A percentile compares a stretch with the other conserved stretches of the same genome.
These are phyloP conservation scores for Nomada ruficornis DNA, from an alignment of 2,888 invertebrate species.

Conservation along the genomic window DNA sequence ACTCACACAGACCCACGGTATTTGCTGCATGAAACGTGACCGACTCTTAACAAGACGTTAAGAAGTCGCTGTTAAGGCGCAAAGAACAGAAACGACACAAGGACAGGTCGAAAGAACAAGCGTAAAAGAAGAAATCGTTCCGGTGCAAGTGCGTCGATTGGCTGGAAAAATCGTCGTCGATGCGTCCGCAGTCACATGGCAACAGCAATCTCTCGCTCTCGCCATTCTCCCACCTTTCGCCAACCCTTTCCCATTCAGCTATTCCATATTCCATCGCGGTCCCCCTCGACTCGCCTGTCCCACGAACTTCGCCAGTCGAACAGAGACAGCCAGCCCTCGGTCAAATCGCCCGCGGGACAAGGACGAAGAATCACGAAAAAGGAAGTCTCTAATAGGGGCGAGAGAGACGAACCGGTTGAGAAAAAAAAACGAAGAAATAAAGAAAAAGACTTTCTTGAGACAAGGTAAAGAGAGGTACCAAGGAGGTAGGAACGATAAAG, in stretches of 20 bases:
- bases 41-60: constrained; percentile 27
- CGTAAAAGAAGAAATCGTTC: constrained; percentile 28
- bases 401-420: constrained; percentile 4
- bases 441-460: constrained; percentile 40
- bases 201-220: constrained; percentile 65
- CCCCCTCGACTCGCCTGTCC: constrained; percentile 44
- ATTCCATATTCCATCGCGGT: constrained; percentile 67
- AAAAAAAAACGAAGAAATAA: background rate
- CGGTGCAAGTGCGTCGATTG: constrained; percentile 44
- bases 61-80: background rate
- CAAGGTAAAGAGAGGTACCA: constrained; percentile 36
- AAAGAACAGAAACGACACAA: background rate
- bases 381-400: background rate
- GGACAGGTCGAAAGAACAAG: constrained; percentile 1
- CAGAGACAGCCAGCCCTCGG: constrained; percentile 28
- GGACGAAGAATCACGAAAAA: constrained; percentile 32
- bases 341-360: constrained; percentile 24
- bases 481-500: constrained; percentile 42
- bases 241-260: constrained; percentile 54
- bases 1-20: background rate
- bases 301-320: constrained; percentile 32
- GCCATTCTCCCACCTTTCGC: constrained; percentile 51
- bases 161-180: constrained; percentile 68
- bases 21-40: background rate
- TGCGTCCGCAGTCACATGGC: constrained; percentile 70